Evolutionary conservation across 2,113 vertebrate species (phyloP).

Genomic region (Poeciliopsis retropinna): DNA sequence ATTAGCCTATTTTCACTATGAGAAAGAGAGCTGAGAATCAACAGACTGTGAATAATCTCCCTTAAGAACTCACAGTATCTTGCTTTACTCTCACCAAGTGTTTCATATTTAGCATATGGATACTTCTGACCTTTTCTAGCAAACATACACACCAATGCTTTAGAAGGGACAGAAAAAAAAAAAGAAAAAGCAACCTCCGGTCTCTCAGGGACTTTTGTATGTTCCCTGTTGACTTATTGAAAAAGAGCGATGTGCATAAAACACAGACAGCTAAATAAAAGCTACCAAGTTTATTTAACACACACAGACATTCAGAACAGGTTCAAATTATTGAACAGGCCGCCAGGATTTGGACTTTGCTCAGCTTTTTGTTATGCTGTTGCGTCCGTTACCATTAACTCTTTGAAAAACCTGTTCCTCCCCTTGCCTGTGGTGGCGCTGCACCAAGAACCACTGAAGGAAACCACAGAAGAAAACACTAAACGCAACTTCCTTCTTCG

Average conservation of each 20-base stretch:
- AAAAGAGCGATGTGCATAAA: slow-evolving; percentile 1
- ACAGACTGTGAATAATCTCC: slow-evolving; percentile 45
- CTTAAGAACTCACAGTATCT: slow-evolving; percentile 1
- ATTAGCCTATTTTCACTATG: slow-evolving; percentile 17
- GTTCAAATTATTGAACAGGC: background rate
- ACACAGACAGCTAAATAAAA: background rate
- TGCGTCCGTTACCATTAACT: no score
- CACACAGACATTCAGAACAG: background rate
- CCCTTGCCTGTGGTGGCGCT: no score
- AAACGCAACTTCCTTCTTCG: no score
- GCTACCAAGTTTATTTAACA: background rate
- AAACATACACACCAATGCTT: background rate
- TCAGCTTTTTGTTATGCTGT: background rate
- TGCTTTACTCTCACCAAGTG: slow-evolving; percentile 7
- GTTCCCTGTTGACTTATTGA: background rate
- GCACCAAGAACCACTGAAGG: no score
- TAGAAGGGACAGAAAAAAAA: background rate
- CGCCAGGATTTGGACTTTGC: no score
- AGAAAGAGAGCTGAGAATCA: slow-evolving; percentile 47
- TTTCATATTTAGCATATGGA: slow-evolving; percentile 11
- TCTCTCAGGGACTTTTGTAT: slow-evolving; percentile 12
- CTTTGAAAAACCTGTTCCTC: no score
- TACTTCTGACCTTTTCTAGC: slow-evolving; percentile 32
- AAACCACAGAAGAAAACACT: no score
- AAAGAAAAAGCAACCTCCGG: slow-evolving; percentile 1